Base-by-base conservation (phyloP, 2,888 invertebrate genomes). In the Eupithecia vulgata region DNA sequence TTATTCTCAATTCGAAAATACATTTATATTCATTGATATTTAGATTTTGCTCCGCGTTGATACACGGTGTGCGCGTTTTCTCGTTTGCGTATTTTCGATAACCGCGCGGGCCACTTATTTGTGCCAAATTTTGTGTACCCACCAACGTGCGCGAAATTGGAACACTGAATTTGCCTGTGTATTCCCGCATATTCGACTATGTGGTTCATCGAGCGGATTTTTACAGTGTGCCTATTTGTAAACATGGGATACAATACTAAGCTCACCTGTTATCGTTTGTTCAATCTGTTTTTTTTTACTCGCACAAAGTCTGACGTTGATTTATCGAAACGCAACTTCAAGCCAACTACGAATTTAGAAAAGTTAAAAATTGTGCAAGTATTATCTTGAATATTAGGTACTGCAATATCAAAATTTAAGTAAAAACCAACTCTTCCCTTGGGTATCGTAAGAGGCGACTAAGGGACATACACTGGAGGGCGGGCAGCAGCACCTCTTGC, bases 71-170 rank as follows among this genome's bases (percentile, higher is more conserved):
- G 81, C 81, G 77, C 79, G 80, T 80, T 79, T 80, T 79, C 80
- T 79, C 78, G 72, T 76, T 80, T 80, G 75, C 80, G 84, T 88
- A 87, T 87, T 88, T 89, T 88, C 87, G 87, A 89, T 90, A 87
- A 87, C 85, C 85, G 79, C 84, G 81, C 84, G 76, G 83, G 85
- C 87, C 87, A 88, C 88, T 89, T 90, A 88, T 90, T 88, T 85
- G 81, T 81, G 81, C 83, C 81, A 83, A 90, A 89, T 89, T 80
- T 90, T 90, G 88, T 90, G 85, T 84, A 87, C 85, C 59, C 35
- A 15, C 35, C 83, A 83, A 86, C 87, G 87, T 87, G 87, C 84
- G 79, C 82, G 77, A 89, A 88, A 90, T 89, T 87, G 85, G 87
- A 86, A 87, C 86, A 84, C 80, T 82, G 83, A 77, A 78, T 77